These are phyloP conservation scores for Hippasteria phrygiana DNA, from an alignment of 53 echinoderm and acorn worm species.

Conservation along the genomic window DNA sequence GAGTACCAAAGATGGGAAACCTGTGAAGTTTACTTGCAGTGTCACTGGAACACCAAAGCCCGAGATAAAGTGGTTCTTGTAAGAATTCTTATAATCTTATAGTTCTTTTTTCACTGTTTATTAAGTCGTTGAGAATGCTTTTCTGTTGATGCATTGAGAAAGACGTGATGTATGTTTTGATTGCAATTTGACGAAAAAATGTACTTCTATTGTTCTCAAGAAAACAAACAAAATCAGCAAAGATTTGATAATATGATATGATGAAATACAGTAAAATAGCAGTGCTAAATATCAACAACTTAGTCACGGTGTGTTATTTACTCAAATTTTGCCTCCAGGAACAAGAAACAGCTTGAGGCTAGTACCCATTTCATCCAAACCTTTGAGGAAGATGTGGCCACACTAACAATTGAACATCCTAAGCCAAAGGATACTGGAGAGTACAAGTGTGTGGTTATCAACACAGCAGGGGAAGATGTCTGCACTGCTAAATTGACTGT, in stretches of 20 bases:
- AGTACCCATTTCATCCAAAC: slow-evolving; percentile 76
- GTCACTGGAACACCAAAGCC: slow-evolving; percentile 88
- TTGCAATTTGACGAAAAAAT: no score
- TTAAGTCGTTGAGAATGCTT: neutral
- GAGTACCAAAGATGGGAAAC: slow-evolving; percentile 78
- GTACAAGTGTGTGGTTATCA: slow-evolving; percentile 85
- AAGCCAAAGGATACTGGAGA: slow-evolving; percentile 82
- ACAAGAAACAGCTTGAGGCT: slow-evolving; percentile 77
- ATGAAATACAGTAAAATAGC: no score
- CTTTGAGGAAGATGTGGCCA: slow-evolving; percentile 77
- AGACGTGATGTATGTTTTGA: no score
- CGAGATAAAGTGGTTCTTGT: slow-evolving; percentile 89
- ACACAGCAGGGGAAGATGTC: slow-evolving; percentile 84
- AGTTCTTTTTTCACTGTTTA: neutral
- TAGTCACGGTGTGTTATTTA: no score
- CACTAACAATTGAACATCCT: slow-evolving; percentile 74
- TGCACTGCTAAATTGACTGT: slow-evolving; percentile 69
- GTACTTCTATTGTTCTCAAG: no score
- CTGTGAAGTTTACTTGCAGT: slow-evolving; percentile 74
- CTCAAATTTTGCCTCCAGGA: slow-evolving; percentile 53
- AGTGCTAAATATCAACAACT: no score
- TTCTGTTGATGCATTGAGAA: no score
- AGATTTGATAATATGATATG: no score
- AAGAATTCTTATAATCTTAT: slow-evolving; percentile 24
- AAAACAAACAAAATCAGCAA: no score